These are phyloP conservation scores for Puntigrus tetrazona DNA, from an alignment of 2,113 vertebrate genomes.

Conservation along the genomic window DNA sequence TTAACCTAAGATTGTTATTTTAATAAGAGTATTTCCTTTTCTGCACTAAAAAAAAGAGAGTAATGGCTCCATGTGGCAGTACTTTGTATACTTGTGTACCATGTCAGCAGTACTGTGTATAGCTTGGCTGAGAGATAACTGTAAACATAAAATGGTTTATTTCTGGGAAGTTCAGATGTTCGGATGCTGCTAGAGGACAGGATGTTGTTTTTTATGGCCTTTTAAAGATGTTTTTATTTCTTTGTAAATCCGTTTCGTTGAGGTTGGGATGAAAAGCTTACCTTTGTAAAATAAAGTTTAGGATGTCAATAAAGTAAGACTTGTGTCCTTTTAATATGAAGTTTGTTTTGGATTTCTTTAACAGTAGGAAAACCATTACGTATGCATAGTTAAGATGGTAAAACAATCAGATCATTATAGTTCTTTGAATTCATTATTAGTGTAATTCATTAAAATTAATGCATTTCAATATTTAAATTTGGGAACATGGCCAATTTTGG, in stretches of 20 bases:
- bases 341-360: background rate
- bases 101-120: constrained; percentile 66
- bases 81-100: constrained; percentile 35
- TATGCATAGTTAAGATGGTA: background rate
- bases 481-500: background rate
- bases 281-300: constrained; percentile 83
- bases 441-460: background rate
- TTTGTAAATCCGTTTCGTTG: constrained; percentile 83
- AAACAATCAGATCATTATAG: background rate
- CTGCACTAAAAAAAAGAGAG: constrained; percentile 72
- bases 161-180: constrained; percentile 61
- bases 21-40: constrained; percentile 72
- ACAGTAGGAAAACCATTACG: too few species aligned
- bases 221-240: constrained; percentile 70
- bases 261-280: constrained; percentile 78
- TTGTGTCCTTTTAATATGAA: background rate
- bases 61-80: constrained; percentile 67
- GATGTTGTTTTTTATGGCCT: constrained; percentile 79
- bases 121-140: constrained; percentile 66
- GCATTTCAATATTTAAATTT: background rate
- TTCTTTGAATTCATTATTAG: background rate
- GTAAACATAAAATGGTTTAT: constrained; percentile 61
- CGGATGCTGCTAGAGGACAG: constrained; percentile 81
- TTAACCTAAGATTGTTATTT: constrained; percentile 84
- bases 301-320: constrained; percentile 55